Evolutionary conservation across 1,140 invertebrate genomes (phyloP).

Genomic region (Temnothorax curvispinosus): DNA sequence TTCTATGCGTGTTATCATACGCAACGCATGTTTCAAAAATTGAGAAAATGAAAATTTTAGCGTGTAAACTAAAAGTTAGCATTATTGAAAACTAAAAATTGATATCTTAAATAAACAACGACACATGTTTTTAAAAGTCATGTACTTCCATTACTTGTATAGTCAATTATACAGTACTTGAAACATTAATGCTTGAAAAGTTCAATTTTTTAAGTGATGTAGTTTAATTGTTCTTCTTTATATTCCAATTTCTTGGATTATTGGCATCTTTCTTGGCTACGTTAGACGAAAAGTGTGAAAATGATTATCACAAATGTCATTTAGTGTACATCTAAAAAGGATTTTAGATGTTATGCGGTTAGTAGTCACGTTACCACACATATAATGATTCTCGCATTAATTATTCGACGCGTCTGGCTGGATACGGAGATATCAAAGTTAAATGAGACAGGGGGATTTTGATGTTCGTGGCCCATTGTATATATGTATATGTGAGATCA

Average conservation of each 20-base stretch:
- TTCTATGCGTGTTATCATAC: neutral
- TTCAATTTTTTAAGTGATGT: neutral
- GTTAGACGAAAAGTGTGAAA: neutral
- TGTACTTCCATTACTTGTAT: neutral
- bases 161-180: neutral
- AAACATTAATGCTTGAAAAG: neutral
- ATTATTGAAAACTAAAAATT: neutral
- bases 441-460: constrained; percentile 45
- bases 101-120: neutral
- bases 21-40: neutral
- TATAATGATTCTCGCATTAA: constrained; percentile 34
- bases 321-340: neutral
- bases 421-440: constrained; percentile 31
- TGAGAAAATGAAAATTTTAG: neutral
- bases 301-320: neutral
- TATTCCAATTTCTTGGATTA: neutral
- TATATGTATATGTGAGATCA: constrained; percentile 39
- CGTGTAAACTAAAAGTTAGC: neutral
- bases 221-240: neutral
- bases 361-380: neutral
- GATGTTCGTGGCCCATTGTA: constrained; percentile 27
- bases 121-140: neutral
- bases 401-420: neutral
- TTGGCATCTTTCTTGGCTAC: neutral
- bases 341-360: neutral